These are phyloP conservation scores for Vipera latastei DNA, from an alignment of 2,797 vertebrate genomes.

Conservation along the genomic window DNA sequence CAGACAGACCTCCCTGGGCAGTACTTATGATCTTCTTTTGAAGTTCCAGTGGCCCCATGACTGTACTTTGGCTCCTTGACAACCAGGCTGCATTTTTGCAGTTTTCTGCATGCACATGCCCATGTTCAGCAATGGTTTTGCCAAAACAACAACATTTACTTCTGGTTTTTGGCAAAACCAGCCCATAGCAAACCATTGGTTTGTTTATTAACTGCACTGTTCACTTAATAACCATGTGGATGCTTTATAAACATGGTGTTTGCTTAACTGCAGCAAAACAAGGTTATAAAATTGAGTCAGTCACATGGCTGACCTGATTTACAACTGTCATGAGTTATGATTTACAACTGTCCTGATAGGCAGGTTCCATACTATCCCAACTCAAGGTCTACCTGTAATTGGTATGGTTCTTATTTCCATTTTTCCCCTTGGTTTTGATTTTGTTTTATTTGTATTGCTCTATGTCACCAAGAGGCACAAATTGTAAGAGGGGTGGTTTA, in stretches of 20 bases:
- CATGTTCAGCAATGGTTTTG: neutral
- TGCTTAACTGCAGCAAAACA: neutral
- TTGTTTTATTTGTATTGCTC: neutral
- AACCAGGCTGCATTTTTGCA: neutral
- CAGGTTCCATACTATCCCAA: neutral
- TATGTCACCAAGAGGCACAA: neutral
- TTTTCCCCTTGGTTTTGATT: neutral
- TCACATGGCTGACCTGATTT: neutral
- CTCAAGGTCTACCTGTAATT: neutral
- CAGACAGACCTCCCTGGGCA: neutral
- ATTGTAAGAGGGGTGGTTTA: neutral
- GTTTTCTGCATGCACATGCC: neutral
- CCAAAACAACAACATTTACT: neutral
- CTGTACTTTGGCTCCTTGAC: neutral
- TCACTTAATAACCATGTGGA: neutral
- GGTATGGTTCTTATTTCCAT: neutral
- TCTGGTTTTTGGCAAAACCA: neutral
- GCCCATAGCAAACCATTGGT: neutral
- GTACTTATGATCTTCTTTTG: neutral
- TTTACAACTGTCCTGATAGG: neutral
- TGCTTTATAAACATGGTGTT: neutral
- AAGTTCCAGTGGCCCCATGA: neutral
- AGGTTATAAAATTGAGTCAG: neutral
- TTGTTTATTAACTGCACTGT: neutral
- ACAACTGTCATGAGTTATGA: neutral